Percentiles rank a stretch among this genome's conserved stretches.
These are phyloP conservation scores for Thysanoteuthis rhombus DNA, from an alignment of 2,888 invertebrate genomes.

Conservation along the genomic window DNA sequence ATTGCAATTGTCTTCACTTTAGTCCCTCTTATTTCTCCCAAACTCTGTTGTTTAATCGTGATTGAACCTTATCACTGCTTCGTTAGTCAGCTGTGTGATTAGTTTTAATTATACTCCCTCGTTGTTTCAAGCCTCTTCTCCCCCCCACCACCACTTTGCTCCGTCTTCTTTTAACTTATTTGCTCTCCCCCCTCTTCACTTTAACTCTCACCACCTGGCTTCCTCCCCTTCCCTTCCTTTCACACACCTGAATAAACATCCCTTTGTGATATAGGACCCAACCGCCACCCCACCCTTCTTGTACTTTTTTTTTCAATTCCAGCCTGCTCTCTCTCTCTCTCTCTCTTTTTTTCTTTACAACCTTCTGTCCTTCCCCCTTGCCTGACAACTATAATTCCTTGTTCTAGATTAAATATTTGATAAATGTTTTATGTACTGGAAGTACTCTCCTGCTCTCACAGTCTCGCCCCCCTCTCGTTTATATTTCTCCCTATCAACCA, in stretches of 20 bases:
- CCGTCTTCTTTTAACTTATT: no score
- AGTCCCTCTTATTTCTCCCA: neutral
- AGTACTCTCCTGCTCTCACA: neutral
- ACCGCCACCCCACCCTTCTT: neutral
- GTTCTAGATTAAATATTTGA: neutral
- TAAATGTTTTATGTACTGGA: neutral
- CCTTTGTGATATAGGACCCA: neutral
- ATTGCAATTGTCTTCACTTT: neutral
- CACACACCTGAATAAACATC: slow-evolving; percentile 12
- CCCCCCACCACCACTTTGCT: neutral
- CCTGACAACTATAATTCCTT: slow-evolving; percentile 12
- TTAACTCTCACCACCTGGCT: neutral
- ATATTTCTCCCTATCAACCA: no score
- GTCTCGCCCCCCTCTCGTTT: neutral
- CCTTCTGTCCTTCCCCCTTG: neutral
- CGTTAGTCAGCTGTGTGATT: neutral
- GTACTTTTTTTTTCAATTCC: neutral
- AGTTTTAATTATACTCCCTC: neutral
- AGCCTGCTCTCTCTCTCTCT: no score
- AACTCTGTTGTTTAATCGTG: neutral
- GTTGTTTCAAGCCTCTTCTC: neutral
- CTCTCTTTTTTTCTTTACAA: no score
- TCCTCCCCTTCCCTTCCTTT: neutral
- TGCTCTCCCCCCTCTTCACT: neutral
- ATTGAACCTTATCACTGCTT: neutral